Conservation (phyloP, 2,113 vertebrate species). For the Gymnarchus niloticus region DNA sequence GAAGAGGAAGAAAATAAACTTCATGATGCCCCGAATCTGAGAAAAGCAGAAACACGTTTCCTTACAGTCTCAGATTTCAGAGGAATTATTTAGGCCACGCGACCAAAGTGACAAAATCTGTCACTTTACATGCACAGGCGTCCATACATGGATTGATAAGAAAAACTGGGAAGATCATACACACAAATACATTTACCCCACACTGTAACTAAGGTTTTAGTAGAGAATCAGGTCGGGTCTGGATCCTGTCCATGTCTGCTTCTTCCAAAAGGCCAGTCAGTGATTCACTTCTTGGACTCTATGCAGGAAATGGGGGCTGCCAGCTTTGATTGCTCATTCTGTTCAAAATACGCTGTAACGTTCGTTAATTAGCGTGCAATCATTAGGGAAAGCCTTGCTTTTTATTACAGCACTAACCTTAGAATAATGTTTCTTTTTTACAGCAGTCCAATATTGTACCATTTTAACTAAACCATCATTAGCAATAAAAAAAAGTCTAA, state of each 20-base stretch:
- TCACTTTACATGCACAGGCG: background rate
- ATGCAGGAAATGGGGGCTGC: background rate
- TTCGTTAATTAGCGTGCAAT: background rate
- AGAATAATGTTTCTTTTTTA: background rate
- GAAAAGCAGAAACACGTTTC: background rate
- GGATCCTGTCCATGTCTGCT: conserved; percentile 10
- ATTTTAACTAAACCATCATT: background rate
- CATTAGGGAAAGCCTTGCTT: background rate
- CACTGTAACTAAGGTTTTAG: background rate
- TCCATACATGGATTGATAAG: background rate
- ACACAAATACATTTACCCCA: background rate
- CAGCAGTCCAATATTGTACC: background rate
- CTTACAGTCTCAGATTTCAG: background rate
- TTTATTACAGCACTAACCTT: background rate
- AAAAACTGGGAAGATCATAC: background rate
- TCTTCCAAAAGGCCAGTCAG: background rate
- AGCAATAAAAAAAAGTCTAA: background rate
- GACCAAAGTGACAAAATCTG: background rate
- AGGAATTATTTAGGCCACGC: background rate
- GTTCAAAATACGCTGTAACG: background rate
- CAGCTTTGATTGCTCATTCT: conserved; percentile 10
- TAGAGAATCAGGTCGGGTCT: conserved; percentile 12
- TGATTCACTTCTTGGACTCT: background rate
- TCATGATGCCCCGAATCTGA: background rate
- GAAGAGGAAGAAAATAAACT: background rate